These are phyloP conservation scores for Chlorospingus flavigularis DNA, from an alignment of 2,797 vertebrate species.

Conservation along the genomic window DNA sequence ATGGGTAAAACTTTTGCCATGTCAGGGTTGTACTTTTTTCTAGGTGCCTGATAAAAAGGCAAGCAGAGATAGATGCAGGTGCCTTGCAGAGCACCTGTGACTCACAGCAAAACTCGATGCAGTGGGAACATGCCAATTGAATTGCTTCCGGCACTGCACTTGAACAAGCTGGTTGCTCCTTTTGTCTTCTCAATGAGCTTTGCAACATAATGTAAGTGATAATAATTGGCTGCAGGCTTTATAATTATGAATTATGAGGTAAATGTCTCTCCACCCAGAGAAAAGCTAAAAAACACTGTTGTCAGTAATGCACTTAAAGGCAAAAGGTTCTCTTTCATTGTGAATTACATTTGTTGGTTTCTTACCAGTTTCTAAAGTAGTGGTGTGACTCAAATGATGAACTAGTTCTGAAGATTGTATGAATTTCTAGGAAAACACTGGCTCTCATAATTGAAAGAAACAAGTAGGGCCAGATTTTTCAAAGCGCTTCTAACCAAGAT, in stretches of 20 bases:
- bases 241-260: conserved; percentile 47
- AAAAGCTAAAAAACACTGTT: conserved; percentile 13
- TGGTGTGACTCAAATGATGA: background rate
- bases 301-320: background rate
- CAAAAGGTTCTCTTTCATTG: background rate
- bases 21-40: background rate
- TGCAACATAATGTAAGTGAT: conserved; percentile 42
- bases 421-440: background rate
- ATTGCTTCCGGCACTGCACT: conserved; percentile 48
- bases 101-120: background rate
- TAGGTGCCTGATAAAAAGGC: background rate
- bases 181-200: conserved; percentile 56
- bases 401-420: background rate
- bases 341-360: background rate
- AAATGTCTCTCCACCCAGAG: conserved; percentile 46
- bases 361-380: background rate
- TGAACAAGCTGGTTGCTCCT: conserved; percentile 31
- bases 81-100: conserved; percentile 1
- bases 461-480: background rate
- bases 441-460: background rate
- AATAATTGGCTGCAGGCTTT: conserved; percentile 54
- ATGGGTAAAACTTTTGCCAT: background rate
- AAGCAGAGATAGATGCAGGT: background rate
- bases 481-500: background rate
- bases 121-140: conserved; percentile 30